phyloP scores from a whole-genome alignment of 2,888 invertebrate species.

The Chironomus riparius region DNA sequence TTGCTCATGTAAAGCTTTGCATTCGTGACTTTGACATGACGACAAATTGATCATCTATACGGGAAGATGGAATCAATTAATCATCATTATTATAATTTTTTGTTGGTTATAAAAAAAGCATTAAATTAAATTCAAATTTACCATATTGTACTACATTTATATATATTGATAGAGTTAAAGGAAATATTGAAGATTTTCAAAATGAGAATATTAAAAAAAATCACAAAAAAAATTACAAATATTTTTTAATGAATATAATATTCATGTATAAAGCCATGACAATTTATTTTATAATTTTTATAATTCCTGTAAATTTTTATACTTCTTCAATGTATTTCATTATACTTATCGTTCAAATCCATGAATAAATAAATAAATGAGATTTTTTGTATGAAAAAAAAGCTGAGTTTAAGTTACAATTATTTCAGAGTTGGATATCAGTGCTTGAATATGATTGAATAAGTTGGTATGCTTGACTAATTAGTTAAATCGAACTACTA shows the following conservation, averaged over 20 bases:
- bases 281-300: background rate
- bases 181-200: background rate
- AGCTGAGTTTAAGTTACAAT: background rate
- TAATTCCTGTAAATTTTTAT: background rate
- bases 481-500: no score
- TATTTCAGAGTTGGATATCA: background rate
- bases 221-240: constrained; percentile 7
- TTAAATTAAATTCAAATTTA: no score
- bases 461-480: no score
- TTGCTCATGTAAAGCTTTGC: no score
- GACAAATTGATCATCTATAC: background rate
- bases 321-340: background rate
- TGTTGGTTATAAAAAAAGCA: no score
- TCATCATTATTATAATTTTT: background rate
- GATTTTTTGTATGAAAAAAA: background rate
- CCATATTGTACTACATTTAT: no score
- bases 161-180: no score
- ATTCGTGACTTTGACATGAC: background rate
- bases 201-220: background rate
- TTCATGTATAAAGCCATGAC: background rate
- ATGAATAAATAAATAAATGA: constrained; percentile 5
- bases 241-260: background rate
- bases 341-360: no score
- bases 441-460: no score
- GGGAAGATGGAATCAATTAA: background rate